Evolutionary conservation across 2,888 invertebrate species (phyloP).

Genomic region (Tupiocoris notatus): DNA sequence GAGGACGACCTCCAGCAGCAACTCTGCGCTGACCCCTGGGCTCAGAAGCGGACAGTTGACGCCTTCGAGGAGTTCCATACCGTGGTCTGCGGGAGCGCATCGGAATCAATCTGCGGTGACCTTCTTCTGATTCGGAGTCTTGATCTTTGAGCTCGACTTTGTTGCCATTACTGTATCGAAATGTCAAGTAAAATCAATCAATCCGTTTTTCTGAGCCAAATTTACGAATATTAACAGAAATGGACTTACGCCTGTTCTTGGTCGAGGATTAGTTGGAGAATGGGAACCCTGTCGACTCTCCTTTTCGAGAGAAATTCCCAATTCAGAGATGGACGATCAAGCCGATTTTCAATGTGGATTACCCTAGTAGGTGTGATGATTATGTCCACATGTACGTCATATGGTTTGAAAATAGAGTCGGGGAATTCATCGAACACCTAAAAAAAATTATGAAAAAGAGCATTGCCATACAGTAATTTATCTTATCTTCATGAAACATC

Average conservation of each 20-base stretch:
- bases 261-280: slow-evolving; percentile 68
- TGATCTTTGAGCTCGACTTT: slow-evolving; percentile 64
- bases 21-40: slow-evolving; percentile 6
- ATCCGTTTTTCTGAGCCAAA: neutral
- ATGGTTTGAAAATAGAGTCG: slow-evolving; percentile 68
- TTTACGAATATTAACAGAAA: neutral
- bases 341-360: slow-evolving; percentile 57
- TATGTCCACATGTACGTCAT: slow-evolving; percentile 82
- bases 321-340: slow-evolving; percentile 40
- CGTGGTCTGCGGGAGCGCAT: neutral
- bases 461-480: too few species aligned
- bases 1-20: neutral
- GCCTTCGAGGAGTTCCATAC: slow-evolving; percentile 46
- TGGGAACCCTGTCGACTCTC: slow-evolving; percentile 69
- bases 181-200: neutral
- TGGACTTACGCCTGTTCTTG: slow-evolving; percentile 65
- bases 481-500: too few species aligned
- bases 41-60: slow-evolving; percentile 40
- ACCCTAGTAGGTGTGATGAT: slow-evolving; percentile 83
- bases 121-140: slow-evolving; percentile 66
- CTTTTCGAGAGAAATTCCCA: slow-evolving; percentile 76
- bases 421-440: slow-evolving; percentile 73
- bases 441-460: too few species aligned
- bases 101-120: neutral
- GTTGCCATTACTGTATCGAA: slow-evolving; percentile 29